Evolutionary conservation across 2,113 vertebrate genomes (phyloP).

Genomic region (Dryoscopus gambensis): DNA sequence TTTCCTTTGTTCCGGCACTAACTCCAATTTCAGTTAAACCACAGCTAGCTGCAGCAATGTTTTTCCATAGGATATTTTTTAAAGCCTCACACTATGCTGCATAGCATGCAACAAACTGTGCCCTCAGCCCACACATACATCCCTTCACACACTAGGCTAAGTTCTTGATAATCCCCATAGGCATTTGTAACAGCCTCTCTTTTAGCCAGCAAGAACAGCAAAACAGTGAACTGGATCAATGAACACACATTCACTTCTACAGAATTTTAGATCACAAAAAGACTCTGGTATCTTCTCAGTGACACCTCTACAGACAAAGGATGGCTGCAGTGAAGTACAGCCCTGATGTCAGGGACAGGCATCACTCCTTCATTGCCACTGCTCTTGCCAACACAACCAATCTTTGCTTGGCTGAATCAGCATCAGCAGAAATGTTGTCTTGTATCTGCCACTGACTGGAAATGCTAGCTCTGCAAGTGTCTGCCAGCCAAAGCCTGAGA

Average conservation of each 20-base stretch:
- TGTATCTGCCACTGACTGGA: not conserved
- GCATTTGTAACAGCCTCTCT: not conserved
- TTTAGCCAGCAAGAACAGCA: not conserved
- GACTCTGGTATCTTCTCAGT: not conserved
- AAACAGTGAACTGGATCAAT: not conserved
- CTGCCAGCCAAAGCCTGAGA: not conserved
- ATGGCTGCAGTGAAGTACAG: not conserved
- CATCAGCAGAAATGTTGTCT: not conserved
- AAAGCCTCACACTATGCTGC: not conserved
- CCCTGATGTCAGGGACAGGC: not conserved
- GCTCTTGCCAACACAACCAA: not conserved
- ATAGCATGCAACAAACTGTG: not conserved
- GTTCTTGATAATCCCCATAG: not conserved
- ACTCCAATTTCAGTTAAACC: slow-evolving; percentile 17
- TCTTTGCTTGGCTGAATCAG: not conserved
- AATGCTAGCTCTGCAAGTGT: not conserved
- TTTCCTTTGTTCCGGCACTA: not conserved
- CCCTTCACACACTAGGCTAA: not conserved
- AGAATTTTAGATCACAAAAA: not conserved
- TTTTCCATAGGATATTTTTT: not conserved
- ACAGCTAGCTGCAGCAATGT: not conserved
- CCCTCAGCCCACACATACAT: not conserved
- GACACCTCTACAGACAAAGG: not conserved
- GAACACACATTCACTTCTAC: not conserved
- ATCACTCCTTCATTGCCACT: not conserved